Base-by-base conservation (phyloP, 1,140 invertebrate species). In the Apis florea region DNA sequence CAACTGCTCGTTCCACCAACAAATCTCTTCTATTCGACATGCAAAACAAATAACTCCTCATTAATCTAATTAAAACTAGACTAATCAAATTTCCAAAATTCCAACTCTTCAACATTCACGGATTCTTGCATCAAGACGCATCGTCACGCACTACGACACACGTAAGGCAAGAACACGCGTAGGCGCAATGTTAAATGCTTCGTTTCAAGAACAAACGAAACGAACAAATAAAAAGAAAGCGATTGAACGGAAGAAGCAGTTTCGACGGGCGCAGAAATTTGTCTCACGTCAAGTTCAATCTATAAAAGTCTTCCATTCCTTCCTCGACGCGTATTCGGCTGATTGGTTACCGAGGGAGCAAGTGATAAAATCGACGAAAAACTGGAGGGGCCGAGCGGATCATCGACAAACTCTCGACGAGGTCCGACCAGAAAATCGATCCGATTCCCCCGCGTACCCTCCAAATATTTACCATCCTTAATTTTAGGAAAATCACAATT, bases 221-320 rank as follows among this genome's bases (percentile, higher is more conserved):
- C 31, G 47, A 61, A 10, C 2, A 13, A 19, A 59, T 0, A 11
- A 4, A 24, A 9, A 61, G 26, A 5, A 19, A n/a, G 71, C n/a
- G 66, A 21, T 51, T 70, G 47, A 40, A 40, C 31, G 31, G 31
- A 40, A 63, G 24, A 15, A 17, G 26, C 49, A 53, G 49, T 63
- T 53, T 68, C 64, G 17, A 83, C 58, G 19, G 51, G 11, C 81
- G 66, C 71, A 19, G 61, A 79, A 40, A 79, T 79, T 87, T 67
- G 81, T 76, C 85, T 86, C 70, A 83, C 67, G 63, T 83, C 79
- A 83, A 85, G 79, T 88, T 89, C 87, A 79, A 91, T 89, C 88
- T 83, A 89, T 83, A 90, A 90, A 90, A 91, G 89, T 91, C 89
- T 90, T 91, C 89, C 89, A 90, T 89, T 89, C 61, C 83, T 89